Percentiles rank a stretch among this genome's conserved stretches.
Evolutionary conservation across 2,113 vertebrate genomes (phyloP).

Genomic region (Podarcis raffonei): DNA sequence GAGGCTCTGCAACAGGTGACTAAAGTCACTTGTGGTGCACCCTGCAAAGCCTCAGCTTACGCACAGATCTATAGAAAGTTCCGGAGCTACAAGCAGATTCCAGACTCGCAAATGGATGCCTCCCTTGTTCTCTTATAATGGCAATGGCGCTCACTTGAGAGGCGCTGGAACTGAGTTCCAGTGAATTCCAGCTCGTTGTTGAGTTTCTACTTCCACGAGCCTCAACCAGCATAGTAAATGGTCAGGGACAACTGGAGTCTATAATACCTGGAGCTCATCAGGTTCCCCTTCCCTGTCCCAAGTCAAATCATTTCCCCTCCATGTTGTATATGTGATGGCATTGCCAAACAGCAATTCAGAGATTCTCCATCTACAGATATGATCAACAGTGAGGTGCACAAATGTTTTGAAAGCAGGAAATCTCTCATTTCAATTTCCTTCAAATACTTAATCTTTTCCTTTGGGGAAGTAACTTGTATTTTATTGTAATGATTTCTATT

Average conservation of each 20-base stretch:
- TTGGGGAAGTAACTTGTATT: slow-evolving; percentile 55
- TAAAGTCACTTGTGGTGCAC: no score
- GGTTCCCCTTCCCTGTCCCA: background rate
- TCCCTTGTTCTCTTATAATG: no score
- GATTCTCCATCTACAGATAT: slow-evolving; percentile 45
- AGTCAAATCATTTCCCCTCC: slow-evolving; percentile 8
- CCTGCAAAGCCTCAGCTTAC: no score
- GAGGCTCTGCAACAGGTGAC: no score
- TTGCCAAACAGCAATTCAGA: slow-evolving; percentile 27
- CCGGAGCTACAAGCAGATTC: no score
- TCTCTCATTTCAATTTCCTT: slow-evolving; percentile 52
- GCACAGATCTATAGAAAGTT: no score
- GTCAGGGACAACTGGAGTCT: background rate
- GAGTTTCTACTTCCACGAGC: background rate
- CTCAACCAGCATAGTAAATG: background rate
- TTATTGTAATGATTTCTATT: slow-evolving; percentile 64
- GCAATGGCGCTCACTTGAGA: no score
- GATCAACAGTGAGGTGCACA: slow-evolving; percentile 5
- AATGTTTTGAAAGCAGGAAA: slow-evolving; percentile 53
- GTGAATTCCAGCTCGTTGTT: background rate
- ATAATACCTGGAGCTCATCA: background rate
- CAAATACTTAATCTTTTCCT: slow-evolving; percentile 58
- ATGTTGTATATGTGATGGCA: background rate
- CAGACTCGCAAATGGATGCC: no score
- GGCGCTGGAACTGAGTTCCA: no score